Base-by-base conservation (phyloP, 2,113 vertebrate genomes). In the Seriola dumerili region DNA sequence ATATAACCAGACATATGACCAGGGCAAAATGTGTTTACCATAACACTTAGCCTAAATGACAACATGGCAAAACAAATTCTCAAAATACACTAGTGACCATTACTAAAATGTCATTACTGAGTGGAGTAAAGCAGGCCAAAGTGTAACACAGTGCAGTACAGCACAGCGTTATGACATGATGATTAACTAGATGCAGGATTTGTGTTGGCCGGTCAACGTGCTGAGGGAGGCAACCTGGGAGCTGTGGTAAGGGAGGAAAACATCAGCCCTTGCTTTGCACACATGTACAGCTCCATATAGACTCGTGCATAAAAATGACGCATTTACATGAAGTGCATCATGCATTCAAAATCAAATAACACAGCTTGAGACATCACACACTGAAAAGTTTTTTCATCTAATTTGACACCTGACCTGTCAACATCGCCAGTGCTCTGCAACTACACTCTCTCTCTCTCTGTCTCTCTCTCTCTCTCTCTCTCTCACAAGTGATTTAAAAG, bases 231-330 rank as follows among this genome's bases (percentile, higher is more conserved):
- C 73, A 78, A 86, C 83, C 59, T 58, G 80, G 80, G 83, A 88
- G 80, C 76, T 90, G 88, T 46, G 85, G 90, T 55, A 63, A 88
- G 82, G 87, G 90, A 89, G 83, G 72, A 90, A 94, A 95, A 93
- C 86, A 91, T 62, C 44, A 7, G 54, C 50, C 68, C 63, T 52
- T 57, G 82, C 46, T 80, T 76, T 74, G 78, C 32, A 44, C 38
- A 52, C 44, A 81, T 54, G 61, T 11, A 67, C 32, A 21, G 12
- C 71, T 42, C 38, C 73, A 74, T 79, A 81, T 38, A 40, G 29
- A 67, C 5, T 58, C 19, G 14, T 46, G 76, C 8, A 46, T 36
- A 38, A 64, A 80, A 55, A 70, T 67, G 21, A 75, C 25, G 2
- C 34, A 21, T n/a, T 40, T 32, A 29, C 11, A 59, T 14, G 38